Evolutionary conservation across 30 jellyfish, hydroid and myxozoan species (phyloP).

Genomic region (Morbakka virulenta): DNA sequence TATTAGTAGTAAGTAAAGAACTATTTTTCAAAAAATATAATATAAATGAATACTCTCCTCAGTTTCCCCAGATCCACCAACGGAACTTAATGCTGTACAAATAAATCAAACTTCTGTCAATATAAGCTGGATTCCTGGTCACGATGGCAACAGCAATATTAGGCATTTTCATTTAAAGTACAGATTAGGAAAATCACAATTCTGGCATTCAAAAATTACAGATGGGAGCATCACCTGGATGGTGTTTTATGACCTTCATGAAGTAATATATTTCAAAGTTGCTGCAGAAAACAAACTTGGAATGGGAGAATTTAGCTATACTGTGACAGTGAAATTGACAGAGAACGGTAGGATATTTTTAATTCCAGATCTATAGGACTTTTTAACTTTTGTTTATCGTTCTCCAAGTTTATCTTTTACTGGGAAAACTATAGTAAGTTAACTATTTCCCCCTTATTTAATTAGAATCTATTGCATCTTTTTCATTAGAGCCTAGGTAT

Average conservation of each 20-base stretch:
- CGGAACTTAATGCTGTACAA: constrained; percentile 8
- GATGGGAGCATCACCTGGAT: constrained; percentile 32
- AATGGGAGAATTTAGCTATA: constrained; percentile 47
- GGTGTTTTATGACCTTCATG: too few species aligned
- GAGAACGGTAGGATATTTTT: constrained; percentile 71
- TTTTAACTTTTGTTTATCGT: too few species aligned
- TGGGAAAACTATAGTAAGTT: too few species aligned
- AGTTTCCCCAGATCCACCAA: constrained; percentile 83
- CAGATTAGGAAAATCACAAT: constrained; percentile 15
- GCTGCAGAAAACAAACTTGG: constrained; percentile 87
- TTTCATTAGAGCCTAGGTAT: too few species aligned
- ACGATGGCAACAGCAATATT: constrained; percentile 61
- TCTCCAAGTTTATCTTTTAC: too few species aligned
- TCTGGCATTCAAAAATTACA: constrained; percentile 8
- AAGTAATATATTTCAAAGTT: constrained; percentile 45
- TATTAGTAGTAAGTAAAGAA: too few species aligned
- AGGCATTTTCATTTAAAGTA: constrained; percentile 41
- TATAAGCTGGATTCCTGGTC: constrained; percentile 73
- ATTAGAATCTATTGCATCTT: too few species aligned
- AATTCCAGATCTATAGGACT: too few species aligned
- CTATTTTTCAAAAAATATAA: too few species aligned
- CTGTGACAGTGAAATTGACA: constrained; percentile 41
- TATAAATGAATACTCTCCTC: too few species aligned
- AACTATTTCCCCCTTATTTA: too few species aligned
- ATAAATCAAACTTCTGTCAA: constrained; percentile 41